These are phyloP conservation scores for Datnioides undecimradiatus DNA, from an alignment of 2,113 vertebrate genomes.

Conservation along the genomic window DNA sequence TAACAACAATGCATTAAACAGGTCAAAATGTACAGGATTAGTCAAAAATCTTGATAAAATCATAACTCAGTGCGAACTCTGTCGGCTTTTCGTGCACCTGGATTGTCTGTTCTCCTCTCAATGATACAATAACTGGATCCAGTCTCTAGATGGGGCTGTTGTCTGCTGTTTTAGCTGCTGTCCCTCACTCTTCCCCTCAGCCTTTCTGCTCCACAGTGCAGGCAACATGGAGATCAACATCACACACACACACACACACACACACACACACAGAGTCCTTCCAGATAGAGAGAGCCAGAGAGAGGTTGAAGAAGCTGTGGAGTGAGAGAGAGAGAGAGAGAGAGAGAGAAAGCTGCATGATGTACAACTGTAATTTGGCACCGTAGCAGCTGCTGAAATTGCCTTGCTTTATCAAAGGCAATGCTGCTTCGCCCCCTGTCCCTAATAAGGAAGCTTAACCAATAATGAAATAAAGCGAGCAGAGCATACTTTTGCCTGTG, in stretches of 20 bases:
- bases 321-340: conserved; percentile 44
- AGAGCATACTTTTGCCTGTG: conserved; percentile 67
- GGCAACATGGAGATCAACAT: conserved; percentile 75
- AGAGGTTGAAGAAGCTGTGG: conserved; percentile 57
- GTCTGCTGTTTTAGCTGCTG: conserved; percentile 56
- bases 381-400: conserved; percentile 79
- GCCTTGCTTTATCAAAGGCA: conserved; percentile 84
- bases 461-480: conserved; percentile 78
- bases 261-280: conserved; percentile 48
- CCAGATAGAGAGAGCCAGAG: conserved; percentile 37
- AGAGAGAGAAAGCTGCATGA: conserved; percentile 70
- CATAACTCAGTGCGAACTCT: background rate
- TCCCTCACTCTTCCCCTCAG: conserved; percentile 8
- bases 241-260: too few relatives aligned
- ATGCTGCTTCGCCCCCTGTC: conserved; percentile 40
- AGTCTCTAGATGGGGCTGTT: conserved; percentile 82
- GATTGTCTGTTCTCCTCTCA: background rate
- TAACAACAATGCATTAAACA: background rate
- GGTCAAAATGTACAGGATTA: background rate
- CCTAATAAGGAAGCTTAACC: conserved; percentile 77
- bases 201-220: conserved; percentile 57
- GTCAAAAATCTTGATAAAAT: background rate
- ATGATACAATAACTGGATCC: background rate
- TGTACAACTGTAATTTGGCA: conserved; percentile 82
- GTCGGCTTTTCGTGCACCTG: background rate